Evolutionary conservation across 2,113 vertebrate genomes (phyloP).

Genomic region (Amazona guildingii): DNA sequence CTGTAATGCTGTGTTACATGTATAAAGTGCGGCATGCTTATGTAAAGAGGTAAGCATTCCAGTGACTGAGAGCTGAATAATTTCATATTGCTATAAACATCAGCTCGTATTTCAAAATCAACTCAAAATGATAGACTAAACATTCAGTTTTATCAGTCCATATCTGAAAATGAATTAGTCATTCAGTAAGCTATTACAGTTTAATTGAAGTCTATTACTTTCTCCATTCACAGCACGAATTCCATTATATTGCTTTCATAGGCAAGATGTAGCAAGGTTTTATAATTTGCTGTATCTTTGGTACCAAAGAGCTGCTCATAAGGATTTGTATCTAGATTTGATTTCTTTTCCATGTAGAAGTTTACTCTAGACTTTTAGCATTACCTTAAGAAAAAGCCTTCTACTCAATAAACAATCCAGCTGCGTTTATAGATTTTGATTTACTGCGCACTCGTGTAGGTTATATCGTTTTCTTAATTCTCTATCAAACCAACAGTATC

Average conservation of each 20-base stretch:
- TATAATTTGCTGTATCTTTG: background rate
- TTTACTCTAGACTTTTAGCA: background rate
- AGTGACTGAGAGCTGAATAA: background rate
- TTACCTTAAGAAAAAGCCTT: background rate
- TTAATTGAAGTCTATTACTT: background rate
- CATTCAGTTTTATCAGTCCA: background rate
- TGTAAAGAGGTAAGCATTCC: background rate
- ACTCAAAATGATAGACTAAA: conserved; percentile 1
- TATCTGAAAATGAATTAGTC: background rate
- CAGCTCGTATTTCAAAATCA: background rate
- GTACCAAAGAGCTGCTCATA: background rate
- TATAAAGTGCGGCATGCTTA: background rate
- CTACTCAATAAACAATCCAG: background rate
- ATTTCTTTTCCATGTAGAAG: conserved; percentile 51
- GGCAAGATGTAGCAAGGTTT: background rate
- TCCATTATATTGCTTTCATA: background rate
- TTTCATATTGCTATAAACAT: background rate
- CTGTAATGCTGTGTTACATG: background rate
- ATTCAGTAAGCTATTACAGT: background rate
- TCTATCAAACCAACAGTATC: background rate
- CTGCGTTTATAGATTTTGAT: background rate
- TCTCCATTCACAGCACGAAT: conserved; percentile 11
- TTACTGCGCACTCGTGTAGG: background rate
- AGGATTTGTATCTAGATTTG: background rate
- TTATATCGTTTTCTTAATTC: background rate